phyloP scores from a whole-genome alignment of 2,888 invertebrate genomes.

The Prenolepis imparis region DNA sequence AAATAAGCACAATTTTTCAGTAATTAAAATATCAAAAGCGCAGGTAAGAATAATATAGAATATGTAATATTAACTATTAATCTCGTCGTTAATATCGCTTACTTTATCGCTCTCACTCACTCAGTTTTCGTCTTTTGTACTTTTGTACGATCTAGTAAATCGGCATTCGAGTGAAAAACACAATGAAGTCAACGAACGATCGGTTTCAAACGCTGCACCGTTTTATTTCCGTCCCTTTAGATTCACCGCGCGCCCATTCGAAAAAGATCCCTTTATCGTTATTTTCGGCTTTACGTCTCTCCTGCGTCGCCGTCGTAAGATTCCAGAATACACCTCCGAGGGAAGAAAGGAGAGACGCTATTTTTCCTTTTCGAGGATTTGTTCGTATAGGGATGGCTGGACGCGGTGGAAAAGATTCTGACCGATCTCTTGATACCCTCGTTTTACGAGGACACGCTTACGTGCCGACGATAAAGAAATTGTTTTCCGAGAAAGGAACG shows the following conservation, averaged over 20 bases:
- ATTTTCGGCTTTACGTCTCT: conserved; percentile 49
- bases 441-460: conserved; percentile 50
- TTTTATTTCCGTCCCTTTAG: conserved; percentile 29
- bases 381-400: conserved; percentile 4
- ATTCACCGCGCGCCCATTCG: conserved; percentile 5
- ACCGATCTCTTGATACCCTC: conserved; percentile 42
- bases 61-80: conserved; percentile 4
- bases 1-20: neutral
- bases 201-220: conserved; percentile 26
- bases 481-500: conserved; percentile 45
- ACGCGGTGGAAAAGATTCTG: conserved; percentile 7
- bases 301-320: conserved; percentile 50
- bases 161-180: conserved; percentile 26
- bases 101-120: neutral
- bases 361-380: neutral
- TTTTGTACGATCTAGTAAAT: neutral
- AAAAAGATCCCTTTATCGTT: conserved; percentile 53
- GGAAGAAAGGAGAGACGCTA: neutral
- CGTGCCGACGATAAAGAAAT: conserved; percentile 52
- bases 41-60: neutral
- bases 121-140: neutral
- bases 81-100: neutral
- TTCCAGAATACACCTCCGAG: conserved; percentile 10
- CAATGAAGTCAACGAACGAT: conserved; percentile 37
- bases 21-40: neutral